A percentile compares a stretch with the other conserved stretches of the same genome.
Evolutionary conservation across 2,888 invertebrate genomes (phyloP).

Genomic region (Yponomeuta sedellus): DNA sequence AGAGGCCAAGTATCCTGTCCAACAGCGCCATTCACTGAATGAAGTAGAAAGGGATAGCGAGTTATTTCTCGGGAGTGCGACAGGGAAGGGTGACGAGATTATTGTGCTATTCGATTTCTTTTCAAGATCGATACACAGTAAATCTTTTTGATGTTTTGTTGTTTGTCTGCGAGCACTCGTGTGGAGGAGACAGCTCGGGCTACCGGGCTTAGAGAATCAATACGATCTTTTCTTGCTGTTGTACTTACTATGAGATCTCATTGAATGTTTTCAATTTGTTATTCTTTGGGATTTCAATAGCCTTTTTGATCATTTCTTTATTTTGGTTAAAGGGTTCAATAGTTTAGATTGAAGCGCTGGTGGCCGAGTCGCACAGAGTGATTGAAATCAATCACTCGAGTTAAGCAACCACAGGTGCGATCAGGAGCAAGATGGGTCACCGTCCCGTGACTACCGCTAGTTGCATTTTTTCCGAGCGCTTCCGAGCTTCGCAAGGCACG

Average conservation of each 20-base stretch:
- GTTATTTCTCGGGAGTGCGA: conserved; percentile 22
- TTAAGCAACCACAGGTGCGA: no score
- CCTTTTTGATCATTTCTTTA: conserved; percentile 19
- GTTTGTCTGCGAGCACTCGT: conserved; percentile 11
- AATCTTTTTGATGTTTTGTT: conserved; percentile 47
- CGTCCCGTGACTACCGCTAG: no score
- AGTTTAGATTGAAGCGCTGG: no score
- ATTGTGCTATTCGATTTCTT: conserved; percentile 53
- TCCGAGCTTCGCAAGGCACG: no score
- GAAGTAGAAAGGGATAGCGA: conserved; percentile 24
- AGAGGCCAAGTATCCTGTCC: conserved; percentile 35
- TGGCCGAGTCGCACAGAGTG: no score
- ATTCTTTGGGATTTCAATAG: conserved; percentile 29
- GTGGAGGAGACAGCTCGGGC: conserved; percentile 49
- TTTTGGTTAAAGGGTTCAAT: not conserved
- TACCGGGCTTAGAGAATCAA: conserved; percentile 40
- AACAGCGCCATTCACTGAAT: conserved; percentile 47
- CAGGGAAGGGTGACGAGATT: conserved; percentile 31
- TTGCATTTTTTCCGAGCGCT: no score
- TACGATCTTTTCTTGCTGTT: not conserved
- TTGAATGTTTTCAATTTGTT: conserved; percentile 35
- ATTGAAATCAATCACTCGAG: no score
- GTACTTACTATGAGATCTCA: not conserved
- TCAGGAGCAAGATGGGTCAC: no score
- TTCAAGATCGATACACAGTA: conserved; percentile 63